phyloP scores from a whole-genome alignment of 2,888 invertebrate genomes.

The Parthenolecanium corni region DNA sequence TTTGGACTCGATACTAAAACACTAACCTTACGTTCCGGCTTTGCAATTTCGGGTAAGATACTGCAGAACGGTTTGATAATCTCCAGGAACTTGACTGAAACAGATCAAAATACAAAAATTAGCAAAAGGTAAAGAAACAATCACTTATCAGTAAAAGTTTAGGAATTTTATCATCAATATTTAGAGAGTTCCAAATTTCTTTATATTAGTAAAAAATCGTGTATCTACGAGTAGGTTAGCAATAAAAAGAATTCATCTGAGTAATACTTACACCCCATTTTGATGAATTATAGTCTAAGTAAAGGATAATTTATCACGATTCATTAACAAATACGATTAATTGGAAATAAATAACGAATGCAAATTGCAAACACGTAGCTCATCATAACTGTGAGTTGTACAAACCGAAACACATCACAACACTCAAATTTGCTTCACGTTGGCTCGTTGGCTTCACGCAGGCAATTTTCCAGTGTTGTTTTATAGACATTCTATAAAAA shows the following conservation, averaged over 20 bases:
- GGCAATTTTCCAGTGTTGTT: no score
- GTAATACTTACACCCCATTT: conserved; percentile 20
- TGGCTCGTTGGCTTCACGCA: no score
- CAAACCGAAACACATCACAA: no score
- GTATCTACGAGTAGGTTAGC: neutral
- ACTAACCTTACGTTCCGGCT: conserved; percentile 96
- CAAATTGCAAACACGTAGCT: no score
- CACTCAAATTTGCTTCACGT: no score
- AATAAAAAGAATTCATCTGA: neutral
- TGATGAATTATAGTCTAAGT: neutral
- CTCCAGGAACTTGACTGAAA: conserved; percentile 85
- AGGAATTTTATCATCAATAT: no score
- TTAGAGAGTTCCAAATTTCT: neutral
- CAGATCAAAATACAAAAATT: no score
- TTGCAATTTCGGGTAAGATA: conserved; percentile 98
- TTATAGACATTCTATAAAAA: no score
- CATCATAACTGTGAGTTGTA: no score
- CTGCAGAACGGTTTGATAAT: conserved; percentile 99
- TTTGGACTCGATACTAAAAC: no score
- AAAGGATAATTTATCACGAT: neutral
- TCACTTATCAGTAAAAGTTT: neutral
- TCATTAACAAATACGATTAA: neutral
- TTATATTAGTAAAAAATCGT: neutral
- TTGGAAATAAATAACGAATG: no score
- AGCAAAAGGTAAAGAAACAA: neutral